Evolutionary conservation across 2,797 vertebrate species (phyloP), one percentile per base, ranked within the genome.

Genomic region (Acanthopagrus latus): DNA sequence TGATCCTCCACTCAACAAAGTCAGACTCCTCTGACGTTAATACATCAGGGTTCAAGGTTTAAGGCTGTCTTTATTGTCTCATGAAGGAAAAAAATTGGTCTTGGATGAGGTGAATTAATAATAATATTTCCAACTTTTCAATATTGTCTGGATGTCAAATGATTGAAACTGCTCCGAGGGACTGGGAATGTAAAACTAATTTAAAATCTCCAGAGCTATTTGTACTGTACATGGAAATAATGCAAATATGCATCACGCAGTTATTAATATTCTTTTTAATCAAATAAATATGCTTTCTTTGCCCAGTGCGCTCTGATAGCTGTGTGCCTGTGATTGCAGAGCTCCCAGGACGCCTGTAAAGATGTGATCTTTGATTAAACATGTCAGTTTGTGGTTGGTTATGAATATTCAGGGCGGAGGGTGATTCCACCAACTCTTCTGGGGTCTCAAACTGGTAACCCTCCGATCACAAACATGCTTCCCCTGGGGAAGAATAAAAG

Each of bases 171-270:
- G 21, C 5, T 33, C 29, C 29, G 29, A 13, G 17, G 6, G 18
- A 12, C n/a, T 68, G 4, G 20, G 41, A 44, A 76, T 46, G 41
- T 21, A 52, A 60, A 46, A 60, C 33, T 50, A 27, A 56, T 14
- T 14, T 43, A 48, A 51, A 52, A 46, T 50, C 62, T 50, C 17
- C 46, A 8, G 20, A 8, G 7, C 13, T 63, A 1, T 78, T 71
- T 64, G 57, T 51, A 64, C 64, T 51, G 18, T 7, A 38, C 7
- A 20, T 64, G 52, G 25, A 64, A 80, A 52, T 52, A 58, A 56
- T 57, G 29, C 3, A 69, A 64, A 80, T 41, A 60, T 48, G 43
- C 23, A 25, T 43, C 16, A 38, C 25, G 54, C 21, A 43, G 47
- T 70, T 48, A 25, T 46, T 13, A n/a, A 51, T 55, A 23, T 55